Evolutionary conservation across 2,113 vertebrate species (phyloP).

Genomic region (Empidonax alnorum): DNA sequence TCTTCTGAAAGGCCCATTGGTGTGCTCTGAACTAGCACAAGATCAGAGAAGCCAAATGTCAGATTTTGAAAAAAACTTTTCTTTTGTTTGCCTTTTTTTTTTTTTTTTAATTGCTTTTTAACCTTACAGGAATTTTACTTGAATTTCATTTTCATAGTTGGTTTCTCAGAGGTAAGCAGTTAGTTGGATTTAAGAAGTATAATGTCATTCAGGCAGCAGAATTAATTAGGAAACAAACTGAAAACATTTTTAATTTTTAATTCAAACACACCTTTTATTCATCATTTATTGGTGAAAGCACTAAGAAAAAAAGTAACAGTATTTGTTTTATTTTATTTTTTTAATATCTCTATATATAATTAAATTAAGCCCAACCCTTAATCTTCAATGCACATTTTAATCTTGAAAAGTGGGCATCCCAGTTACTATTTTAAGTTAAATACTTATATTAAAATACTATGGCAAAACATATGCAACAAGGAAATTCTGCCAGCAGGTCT

Average conservation of each 20-base stretch:
- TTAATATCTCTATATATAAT: not conserved
- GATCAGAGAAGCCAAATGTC: not conserved
- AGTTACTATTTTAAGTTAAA: not conserved
- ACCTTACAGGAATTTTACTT: not conserved
- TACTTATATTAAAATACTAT: not conserved
- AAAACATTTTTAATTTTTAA: not conserved
- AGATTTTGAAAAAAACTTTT: not conserved
- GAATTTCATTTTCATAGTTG: not conserved
- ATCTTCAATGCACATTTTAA: not conserved
- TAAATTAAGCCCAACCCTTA: not conserved
- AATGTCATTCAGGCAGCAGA: not conserved
- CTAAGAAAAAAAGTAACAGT: not conserved
- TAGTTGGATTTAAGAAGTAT: not conserved
- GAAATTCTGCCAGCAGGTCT: not conserved
- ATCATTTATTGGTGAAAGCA: not conserved
- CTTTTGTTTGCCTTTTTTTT: not conserved
- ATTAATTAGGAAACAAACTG: not conserved
- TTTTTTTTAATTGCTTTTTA: not conserved
- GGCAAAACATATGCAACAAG: not conserved
- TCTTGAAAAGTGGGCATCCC: not conserved
- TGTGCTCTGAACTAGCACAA: rapidly evolving
- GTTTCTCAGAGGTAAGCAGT: not conserved
- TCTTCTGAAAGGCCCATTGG: not conserved
- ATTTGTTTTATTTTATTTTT: not conserved
- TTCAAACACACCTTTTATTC: not conserved